These are phyloP conservation scores for Laothoe populi DNA, from an alignment of 2,888 invertebrate genomes.

Conservation along the genomic window DNA sequence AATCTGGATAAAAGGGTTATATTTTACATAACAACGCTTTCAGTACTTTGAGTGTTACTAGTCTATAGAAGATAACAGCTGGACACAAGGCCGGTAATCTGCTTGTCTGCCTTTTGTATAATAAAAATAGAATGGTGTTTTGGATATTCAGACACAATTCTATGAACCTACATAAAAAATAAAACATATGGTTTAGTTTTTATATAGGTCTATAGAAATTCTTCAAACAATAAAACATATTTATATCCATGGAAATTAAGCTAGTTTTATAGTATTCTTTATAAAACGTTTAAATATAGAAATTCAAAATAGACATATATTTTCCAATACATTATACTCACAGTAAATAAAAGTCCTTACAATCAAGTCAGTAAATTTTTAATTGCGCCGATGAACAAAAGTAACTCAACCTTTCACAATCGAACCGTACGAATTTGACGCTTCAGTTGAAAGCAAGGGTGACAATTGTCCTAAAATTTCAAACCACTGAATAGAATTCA, in stretches of 20 bases:
- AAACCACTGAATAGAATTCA: conserved; percentile 16
- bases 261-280: no score
- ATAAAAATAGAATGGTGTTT: background rate
- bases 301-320: no score
- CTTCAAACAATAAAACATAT: no score
- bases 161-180: background rate
- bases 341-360: background rate
- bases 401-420: conserved; percentile 40
- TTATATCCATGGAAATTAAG: no score
- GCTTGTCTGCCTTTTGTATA: background rate
- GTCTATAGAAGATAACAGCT: conserved; percentile 14
- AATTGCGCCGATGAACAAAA: conserved; percentile 37
- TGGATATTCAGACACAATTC: no score
- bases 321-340: background rate
- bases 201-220: no score
- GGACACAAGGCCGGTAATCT: background rate
- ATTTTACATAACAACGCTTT: background rate
- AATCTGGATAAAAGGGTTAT: conserved; percentile 2
- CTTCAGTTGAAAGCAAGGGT: conserved; percentile 49
- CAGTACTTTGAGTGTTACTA: background rate
- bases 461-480: conserved; percentile 36
- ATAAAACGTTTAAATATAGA: no score
- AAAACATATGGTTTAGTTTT: background rate
- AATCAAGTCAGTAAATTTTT: conserved; percentile 36
- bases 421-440: conserved; percentile 40